Evolutionary conservation across 2,113 vertebrate genomes (phyloP), one percentile per base, ranked within the genome.

Genomic region (Opisthocomus hoazin): DNA sequence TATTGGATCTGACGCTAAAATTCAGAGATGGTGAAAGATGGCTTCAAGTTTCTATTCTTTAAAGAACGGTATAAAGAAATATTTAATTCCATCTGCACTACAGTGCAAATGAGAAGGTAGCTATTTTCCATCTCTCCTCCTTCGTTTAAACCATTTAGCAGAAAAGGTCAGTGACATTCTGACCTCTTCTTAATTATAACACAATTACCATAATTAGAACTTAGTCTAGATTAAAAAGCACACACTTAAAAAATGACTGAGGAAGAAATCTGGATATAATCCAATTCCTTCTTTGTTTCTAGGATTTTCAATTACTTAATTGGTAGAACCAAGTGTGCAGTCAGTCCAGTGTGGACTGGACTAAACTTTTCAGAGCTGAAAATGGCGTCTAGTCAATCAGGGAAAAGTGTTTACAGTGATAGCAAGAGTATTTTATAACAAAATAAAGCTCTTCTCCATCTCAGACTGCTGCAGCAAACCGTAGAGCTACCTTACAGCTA

Each of bases 181-280:
- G 78, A 80, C 66, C 51, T 65, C 36, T n/a, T 57, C 48, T 87
- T 54, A 76, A 78, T 87, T 56, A 84, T 39, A 89, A 76, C 51
- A 78, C 53, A 87, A 84, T 91, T 93, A 92, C 68, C 90, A 90
- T 91, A 84, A 93, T 58, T 81, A 46, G 87, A 94, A 82, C 32
- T 69, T 69, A 89, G 61, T 68, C 51, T 65, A 77, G 57, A 82
- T 61, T 78, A 74, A 92, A 84, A 94, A 68, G 30, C 36, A 75
- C 71, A 51, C 73, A 95, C 73, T 90, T 88, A 88, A 85, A 61
- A 57, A 82, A 69, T 36, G 77, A 34, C 76, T 87, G 80, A 82
- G 48, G 24, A 75, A 87, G n/a, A 32, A 87, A 41, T 82, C 78
- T 61, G 51, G 32, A 60, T 82, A 60, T 84, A 92, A 93, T 92